phyloP scores from a whole-genome alignment of 2,113 vertebrate species.

The Anseranas semipalmata region DNA sequence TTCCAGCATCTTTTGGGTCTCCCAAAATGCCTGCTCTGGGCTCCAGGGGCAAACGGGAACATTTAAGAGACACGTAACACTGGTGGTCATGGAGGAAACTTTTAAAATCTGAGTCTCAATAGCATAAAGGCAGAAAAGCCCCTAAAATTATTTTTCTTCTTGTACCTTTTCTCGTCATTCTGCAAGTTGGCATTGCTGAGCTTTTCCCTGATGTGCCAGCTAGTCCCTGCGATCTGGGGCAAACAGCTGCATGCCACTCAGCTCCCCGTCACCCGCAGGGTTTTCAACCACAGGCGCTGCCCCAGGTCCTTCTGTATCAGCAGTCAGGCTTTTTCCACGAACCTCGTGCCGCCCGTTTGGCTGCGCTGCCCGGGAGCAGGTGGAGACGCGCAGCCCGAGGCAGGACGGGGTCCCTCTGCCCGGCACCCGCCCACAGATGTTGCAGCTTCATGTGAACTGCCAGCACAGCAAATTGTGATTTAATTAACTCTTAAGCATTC shows the following conservation, averaged over 20 bases:
- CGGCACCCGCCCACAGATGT: constrained; percentile 67
- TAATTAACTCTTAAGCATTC: constrained; percentile 75
- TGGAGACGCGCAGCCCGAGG: background rate
- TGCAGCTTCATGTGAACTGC: constrained; percentile 71
- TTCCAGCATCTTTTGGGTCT: too few species aligned
- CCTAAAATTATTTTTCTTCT: background rate
- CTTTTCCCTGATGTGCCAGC: background rate
- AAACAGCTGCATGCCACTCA: background rate
- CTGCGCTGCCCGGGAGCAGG: background rate
- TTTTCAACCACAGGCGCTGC: fast-evolving
- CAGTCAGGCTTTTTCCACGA: fast-evolving
- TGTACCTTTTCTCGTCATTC: fast-evolving
- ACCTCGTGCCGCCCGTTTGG: background rate
- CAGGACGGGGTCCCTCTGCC: background rate
- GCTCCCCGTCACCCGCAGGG: background rate
- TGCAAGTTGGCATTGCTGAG: background rate
- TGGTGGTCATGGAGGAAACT: fast-evolving
- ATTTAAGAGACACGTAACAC: background rate
- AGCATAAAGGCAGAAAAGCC: background rate
- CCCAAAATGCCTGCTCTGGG: background rate
- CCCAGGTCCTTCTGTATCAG: fast-evolving
- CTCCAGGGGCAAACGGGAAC: background rate
- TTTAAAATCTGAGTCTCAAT: background rate
- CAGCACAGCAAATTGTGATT: constrained; percentile 81
- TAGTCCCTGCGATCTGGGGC: background rate